Conservation (phyloP, 64 coral and sea anemone genomes). For the Astreopora myriophthalma region DNA sequence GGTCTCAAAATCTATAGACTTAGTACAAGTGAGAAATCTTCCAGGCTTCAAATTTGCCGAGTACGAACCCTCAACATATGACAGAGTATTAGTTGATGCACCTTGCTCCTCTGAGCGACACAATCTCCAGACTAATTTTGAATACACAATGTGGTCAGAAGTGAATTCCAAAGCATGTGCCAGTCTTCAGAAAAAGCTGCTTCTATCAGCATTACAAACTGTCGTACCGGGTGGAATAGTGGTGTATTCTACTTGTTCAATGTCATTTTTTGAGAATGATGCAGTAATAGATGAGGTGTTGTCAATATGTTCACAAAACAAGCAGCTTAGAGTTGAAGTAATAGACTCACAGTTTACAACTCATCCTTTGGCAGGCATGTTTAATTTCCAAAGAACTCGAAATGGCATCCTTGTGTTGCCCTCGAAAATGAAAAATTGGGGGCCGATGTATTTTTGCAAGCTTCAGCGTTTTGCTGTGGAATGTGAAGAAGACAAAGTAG, state of each 20-base stretch:
- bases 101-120: conserved; percentile 76
- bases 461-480: conserved; percentile 14
- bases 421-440: conserved; percentile 29
- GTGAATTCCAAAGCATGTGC: conserved; percentile 22
- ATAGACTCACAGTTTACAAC: background rate
- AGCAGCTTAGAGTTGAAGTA: background rate
- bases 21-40: background rate
- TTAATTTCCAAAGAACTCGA: conserved; percentile 1
- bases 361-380: conserved; percentile 16
- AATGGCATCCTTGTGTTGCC: conserved; percentile 35
- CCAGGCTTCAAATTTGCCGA: conserved; percentile 56
- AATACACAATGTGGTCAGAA: conserved; percentile 68
- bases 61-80: conserved; percentile 49
- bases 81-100: conserved; percentile 71
- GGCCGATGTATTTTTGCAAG: conserved; percentile 54
- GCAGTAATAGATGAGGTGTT: conserved; percentile 42
- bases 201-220: conserved; percentile 39
- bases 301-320: background rate
- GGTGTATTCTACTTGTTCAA: conserved; percentile 53
- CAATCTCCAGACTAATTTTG: conserved; percentile 49
- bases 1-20: conserved; percentile 5
- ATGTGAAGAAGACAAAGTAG: background rate
- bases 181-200: conserved; percentile 35
- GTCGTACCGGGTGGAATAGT: conserved; percentile 17
- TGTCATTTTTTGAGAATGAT: conserved; percentile 59